Base-by-base conservation (phyloP, 1,140 invertebrate genomes). In the Cryptotermes secundus region DNA sequence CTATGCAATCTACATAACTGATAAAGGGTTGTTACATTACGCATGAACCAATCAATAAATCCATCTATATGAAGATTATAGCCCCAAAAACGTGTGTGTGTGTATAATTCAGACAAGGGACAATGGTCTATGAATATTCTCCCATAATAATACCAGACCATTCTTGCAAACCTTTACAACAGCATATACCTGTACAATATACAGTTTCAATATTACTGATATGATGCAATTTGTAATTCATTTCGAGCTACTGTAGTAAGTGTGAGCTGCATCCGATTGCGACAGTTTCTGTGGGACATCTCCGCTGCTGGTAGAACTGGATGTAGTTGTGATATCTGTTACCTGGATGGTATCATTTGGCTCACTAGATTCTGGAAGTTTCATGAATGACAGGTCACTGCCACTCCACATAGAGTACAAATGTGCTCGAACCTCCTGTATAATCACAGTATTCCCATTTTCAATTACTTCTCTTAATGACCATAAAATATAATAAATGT, bases 401-500 rank as follows among this genome's bases (percentile, higher is more conserved):
- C 91, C 91, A 85, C 90, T 91, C 91, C 91, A 92, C 91, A 92
- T 92, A 45, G 90, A 92, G 84, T 92, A 92, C n/a, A 92, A 87
- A 83, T 91, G 91, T 83, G 90, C 83, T 16, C 85, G 72, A 26
- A 90, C 85, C 89, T 91, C 90, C 90, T 90, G 85, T 81, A 88
- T 86, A 42, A 49, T 14, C 45, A 4, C 16, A 49, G 45, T 49
- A 3, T 49, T 49, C 14, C 3, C 45, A 49, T 49, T 14, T 16
- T 14, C 2, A 12, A 45, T 16, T 45, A 45, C 45, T 45, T 45
- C 16, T 45, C 45, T 49, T 49, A 16, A 49, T 22, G 45, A 49
- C 45, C 16, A 49, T 22, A 49, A 38, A 38, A 38, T 38, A 12
- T 12, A n/a, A 38, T 12, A 38, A 3, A 49, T 19, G 22, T 19